Percentiles rank a stretch among this genome's conserved stretches.
phyloP scores from a whole-genome alignment of 1,140 invertebrate genomes.

The Nephotettix cincticeps region DNA sequence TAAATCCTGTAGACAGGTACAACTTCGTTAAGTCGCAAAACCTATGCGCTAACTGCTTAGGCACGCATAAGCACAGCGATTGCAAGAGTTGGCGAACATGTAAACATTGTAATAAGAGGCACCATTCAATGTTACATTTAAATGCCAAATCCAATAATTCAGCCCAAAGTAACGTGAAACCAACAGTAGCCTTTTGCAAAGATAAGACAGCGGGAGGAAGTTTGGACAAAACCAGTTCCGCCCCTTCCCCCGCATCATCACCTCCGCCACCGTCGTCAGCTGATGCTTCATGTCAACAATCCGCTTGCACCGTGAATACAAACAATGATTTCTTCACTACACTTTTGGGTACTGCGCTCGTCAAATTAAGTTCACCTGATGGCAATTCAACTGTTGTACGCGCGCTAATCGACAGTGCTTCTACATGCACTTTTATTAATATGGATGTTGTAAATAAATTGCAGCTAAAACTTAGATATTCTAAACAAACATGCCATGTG shows the following conservation, averaged over 20 bases:
- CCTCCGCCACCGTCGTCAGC: background rate
- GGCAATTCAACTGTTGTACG: background rate
- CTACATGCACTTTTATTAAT: background rate
- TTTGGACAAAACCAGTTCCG: background rate
- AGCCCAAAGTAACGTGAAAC: background rate
- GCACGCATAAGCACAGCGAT: background rate
- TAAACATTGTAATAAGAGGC: background rate
- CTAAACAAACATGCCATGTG: background rate
- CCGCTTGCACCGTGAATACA: background rate
- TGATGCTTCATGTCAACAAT: background rate
- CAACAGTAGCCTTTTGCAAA: background rate
- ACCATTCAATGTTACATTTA: background rate
- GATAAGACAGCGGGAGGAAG: background rate
- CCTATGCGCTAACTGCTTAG: background rate
- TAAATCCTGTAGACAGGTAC: background rate
- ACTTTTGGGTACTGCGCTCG: background rate
- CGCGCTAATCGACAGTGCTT: background rate
- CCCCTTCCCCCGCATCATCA: background rate
- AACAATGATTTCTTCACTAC: background rate
- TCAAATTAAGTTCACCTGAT: background rate
- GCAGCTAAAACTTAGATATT: background rate
- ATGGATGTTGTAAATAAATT: conserved; percentile 7
- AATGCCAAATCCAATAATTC: background rate
- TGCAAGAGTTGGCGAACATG: background rate
- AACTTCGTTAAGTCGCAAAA: background rate